phyloP scores from a whole-genome alignment of 2,888 invertebrate genomes.

The Gortyna flavago region DNA sequence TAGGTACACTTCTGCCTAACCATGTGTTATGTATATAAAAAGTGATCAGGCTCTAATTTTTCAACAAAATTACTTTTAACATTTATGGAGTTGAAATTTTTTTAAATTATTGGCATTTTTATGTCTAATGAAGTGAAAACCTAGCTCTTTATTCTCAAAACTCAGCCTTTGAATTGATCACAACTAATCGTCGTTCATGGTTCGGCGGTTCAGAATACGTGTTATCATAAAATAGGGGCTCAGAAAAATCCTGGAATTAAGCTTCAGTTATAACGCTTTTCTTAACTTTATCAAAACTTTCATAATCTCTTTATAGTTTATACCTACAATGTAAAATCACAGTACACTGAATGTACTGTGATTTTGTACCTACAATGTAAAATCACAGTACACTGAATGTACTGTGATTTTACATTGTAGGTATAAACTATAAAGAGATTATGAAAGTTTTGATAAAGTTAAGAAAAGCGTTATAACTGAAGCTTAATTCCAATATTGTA shows the following conservation, averaged over 20 bases:
- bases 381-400: too few species aligned
- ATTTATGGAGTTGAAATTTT: not conserved
- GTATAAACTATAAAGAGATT: not conserved
- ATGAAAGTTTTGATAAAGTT: too few species aligned
- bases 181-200: conserved; percentile 57
- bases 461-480: not conserved
- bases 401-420: too few species aligned
- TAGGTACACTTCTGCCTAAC: not conserved
- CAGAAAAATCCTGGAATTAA: not conserved
- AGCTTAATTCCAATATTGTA: not conserved
- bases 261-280: not conserved
- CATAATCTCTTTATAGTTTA: not conserved
- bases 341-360: too few species aligned
- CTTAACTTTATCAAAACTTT: too few species aligned
- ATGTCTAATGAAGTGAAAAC: conserved; percentile 54
- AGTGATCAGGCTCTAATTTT: too few species aligned
- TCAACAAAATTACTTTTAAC: too few species aligned
- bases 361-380: too few species aligned
- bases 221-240: conserved; percentile 15
- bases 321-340: too few species aligned
- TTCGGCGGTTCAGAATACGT: conserved; percentile 40
- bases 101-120: conserved; percentile 22
- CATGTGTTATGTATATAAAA: not conserved
- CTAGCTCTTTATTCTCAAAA: conserved; percentile 41
- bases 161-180: conserved; percentile 43